phyloP scores from a whole-genome alignment of 2,797 vertebrate species.

The Falco cherrug region DNA sequence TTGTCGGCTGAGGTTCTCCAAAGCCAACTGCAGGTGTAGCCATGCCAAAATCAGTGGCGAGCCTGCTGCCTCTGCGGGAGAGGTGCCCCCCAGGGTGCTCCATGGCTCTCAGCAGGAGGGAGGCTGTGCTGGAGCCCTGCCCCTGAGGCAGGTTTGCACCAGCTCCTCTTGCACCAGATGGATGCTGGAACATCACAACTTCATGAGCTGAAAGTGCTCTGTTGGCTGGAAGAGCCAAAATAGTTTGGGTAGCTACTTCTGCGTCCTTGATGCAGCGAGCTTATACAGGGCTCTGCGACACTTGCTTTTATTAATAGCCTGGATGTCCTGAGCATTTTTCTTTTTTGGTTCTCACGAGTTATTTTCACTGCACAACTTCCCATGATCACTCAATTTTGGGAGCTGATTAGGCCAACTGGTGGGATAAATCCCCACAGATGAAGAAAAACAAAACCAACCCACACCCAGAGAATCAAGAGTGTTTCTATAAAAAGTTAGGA shows the following conservation, averaged over 20 bases:
- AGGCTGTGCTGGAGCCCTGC: rapidly evolving
- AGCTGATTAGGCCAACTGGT: conserved; percentile 26
- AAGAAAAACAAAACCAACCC: background rate
- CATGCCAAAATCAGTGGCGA: background rate
- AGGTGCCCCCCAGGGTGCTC: rapidly evolving
- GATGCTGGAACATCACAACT: background rate
- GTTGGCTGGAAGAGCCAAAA: background rate
- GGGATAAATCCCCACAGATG: conserved; percentile 39
- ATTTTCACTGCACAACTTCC: conserved; percentile 69
- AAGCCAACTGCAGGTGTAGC: background rate
- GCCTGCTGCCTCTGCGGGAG: rapidly evolving
- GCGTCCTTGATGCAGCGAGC: background rate
- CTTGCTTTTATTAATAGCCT: conserved; percentile 56
- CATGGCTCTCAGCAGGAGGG: background rate
- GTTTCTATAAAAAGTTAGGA: conserved; percentile 49
- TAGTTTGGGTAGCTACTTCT: background rate
- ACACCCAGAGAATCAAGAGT: background rate
- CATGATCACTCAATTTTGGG: conserved; percentile 18
- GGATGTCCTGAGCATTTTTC: conserved; percentile 28
- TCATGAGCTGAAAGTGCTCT: background rate
- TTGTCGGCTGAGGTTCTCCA: background rate
- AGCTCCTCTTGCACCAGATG: background rate
- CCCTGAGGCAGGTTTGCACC: background rate
- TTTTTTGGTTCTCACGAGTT: conserved; percentile 73
- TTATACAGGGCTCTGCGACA: background rate